Conservation (phyloP, 2,888 invertebrate species). For the Timandra comae region DNA sequence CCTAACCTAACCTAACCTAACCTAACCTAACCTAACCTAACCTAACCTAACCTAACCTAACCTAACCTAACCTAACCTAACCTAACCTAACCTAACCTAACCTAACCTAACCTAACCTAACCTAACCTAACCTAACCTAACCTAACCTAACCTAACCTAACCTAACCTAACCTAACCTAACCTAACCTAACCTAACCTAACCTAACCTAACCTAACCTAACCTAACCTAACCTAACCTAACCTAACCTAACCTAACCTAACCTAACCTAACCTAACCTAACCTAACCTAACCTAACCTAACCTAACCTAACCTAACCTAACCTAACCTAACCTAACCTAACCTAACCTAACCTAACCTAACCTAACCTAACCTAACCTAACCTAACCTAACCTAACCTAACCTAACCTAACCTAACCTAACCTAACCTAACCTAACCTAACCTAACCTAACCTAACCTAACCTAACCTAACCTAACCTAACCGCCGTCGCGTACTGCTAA, state of each 20-base stretch:
- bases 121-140: slow-evolving; percentile 12
- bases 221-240: slow-evolving; percentile 7
- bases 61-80: slow-evolving; percentile 9
- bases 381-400: slow-evolving; percentile 11
- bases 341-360: slow-evolving; percentile 10
- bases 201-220: slow-evolving; percentile 10
- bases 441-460: slow-evolving; percentile 11
- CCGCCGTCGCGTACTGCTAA: slow-evolving; percentile 14
- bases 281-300: slow-evolving; percentile 1
- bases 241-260: slow-evolving; percentile 9
- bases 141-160: slow-evolving; percentile 8
- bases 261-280: slow-evolving; percentile 10
- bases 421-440: slow-evolving; percentile 11
- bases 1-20: slow-evolving; percentile 9
- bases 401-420: slow-evolving; percentile 11
- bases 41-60: slow-evolving; percentile 9
- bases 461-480: slow-evolving; percentile 11
- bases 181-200: slow-evolving; percentile 9
- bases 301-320: slow-evolving; percentile 7
- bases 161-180: slow-evolving; percentile 11
- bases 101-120: slow-evolving; percentile 13
- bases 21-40: slow-evolving; percentile 9
- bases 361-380: slow-evolving; percentile 11
- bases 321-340: slow-evolving; percentile 12
- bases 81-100: slow-evolving; percentile 10